Evolutionary conservation across 2,797 vertebrate species (phyloP), one percentile per base, ranked within the genome.

Genomic region (Cyclopterus lumpus): DNA sequence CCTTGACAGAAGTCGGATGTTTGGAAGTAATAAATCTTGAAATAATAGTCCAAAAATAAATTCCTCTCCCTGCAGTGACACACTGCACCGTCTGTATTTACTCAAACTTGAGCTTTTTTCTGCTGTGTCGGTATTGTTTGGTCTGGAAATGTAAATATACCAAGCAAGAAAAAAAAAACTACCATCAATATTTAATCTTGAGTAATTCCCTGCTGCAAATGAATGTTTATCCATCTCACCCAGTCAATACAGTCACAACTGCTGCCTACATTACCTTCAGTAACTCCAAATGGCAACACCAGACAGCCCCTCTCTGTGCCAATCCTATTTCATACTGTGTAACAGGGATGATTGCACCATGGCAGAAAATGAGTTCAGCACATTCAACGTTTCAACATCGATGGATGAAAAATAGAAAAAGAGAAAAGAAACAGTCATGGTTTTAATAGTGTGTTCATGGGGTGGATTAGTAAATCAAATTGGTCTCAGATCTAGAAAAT

Each of bases 381-480:
- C 65, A 85, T 87, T 86, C 71, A 67, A 69, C 65, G 61, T 65
- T 87, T 86, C 71, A 67, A 69, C 65, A 63, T 65, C 16, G 38
- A 54, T 67, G 61, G 67, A 86, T 81, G 26, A 76, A 77, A 80
- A 73, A 72, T n/a, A n/a, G 8, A 58, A 81, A 48, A 69, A 10
- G 1, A 22, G 53, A 26, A 68, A 67, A 63, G 62, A 67, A 55
- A 24, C 38, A 28, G 68, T 65, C 79, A 86, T 78, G 80, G 76
- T 78, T 87, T 85, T 79, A 81, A 85, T 80, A 83, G 68, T 86
- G 82, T 87, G 71, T 77, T 81, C 28, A 12, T 76, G 20, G 70
- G 71, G 34, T 67, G 83, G 79, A 91, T 92, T 88, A 86, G 77
- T 77, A 73, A 92, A 93, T 86, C 67, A 77, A 65, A 91, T 89